Conservation (phyloP, 2,888 invertebrate species). For the Ormia ochracea region DNA sequence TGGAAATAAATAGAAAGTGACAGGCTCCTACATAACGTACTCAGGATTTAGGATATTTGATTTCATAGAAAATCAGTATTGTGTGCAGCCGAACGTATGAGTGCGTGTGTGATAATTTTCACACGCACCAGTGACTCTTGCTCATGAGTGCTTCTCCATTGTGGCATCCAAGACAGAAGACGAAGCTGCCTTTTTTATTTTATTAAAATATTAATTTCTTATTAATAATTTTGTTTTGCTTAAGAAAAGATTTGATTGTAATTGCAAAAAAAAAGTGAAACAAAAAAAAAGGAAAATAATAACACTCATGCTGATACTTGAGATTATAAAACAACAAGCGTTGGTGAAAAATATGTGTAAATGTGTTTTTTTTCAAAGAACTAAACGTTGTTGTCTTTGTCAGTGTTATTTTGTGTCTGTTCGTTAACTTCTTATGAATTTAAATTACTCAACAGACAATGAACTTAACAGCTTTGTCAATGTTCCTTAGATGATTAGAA, state of each 20-base stretch:
- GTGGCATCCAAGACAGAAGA: neutral
- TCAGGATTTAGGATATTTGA: neutral
- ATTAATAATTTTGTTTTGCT: no score
- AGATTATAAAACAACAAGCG: neutral
- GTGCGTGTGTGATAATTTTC: neutral
- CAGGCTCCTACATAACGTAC: neutral
- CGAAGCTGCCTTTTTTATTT: neutral
- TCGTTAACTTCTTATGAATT: neutral
- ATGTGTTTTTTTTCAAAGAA: neutral
- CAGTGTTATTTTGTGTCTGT: neutral
- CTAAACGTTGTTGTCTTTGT: neutral
- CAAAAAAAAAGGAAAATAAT: neutral
- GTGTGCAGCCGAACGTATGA: neutral
- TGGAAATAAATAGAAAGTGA: neutral
- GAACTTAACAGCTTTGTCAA: neutral
- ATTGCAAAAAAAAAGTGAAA: no score
- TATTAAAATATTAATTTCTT: neutral
- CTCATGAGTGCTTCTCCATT: neutral
- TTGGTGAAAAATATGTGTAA: neutral
- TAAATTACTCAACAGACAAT: neutral
- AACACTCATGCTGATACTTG: neutral
- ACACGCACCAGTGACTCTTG: neutral
- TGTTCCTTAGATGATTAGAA: neutral
- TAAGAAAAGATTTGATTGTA: no score
- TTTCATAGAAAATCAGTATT: neutral